Percentiles rank a stretch among this genome's conserved stretches.
These are phyloP conservation scores for Myoxocephalus aenaeus DNA, from an alignment of 2,797 vertebrate species.

Conservation along the genomic window DNA sequence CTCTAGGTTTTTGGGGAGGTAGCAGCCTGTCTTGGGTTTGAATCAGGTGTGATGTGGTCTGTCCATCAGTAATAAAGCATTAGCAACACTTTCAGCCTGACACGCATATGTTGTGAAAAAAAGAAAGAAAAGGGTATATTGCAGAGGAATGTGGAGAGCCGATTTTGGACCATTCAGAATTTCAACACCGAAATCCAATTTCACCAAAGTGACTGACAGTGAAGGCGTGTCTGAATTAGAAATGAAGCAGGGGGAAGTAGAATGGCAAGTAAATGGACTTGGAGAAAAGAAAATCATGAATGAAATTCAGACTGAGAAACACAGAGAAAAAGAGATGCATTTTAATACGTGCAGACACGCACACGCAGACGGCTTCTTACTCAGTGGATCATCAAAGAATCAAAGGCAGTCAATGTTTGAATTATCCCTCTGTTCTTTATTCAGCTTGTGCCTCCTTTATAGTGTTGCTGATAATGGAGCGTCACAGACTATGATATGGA, in stretches of 20 bases:
- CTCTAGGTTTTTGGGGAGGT: neutral
- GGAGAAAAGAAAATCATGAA: conserved; percentile 10
- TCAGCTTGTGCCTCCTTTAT: conserved; percentile 43
- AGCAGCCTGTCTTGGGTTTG: conserved; percentile 17
- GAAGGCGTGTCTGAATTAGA: conserved; percentile 18
- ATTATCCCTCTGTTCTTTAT: conserved; percentile 55
- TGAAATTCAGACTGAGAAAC: conserved; percentile 32
- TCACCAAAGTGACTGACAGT: conserved; percentile 27
- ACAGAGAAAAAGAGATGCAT: conserved; percentile 2
- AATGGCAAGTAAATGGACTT: conserved; percentile 17
- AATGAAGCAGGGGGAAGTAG: conserved; percentile 27
- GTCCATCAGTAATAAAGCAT: conserved; percentile 20
- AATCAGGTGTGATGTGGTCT: conserved; percentile 26
- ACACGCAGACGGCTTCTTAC: conserved; percentile 7
- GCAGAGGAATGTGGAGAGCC: conserved; percentile 17
- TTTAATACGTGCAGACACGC: conserved; percentile 1
- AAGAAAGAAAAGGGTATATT: neutral
- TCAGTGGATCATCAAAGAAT: conserved; percentile 62
- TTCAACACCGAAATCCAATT: conserved; percentile 41
- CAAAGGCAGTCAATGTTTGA: conserved; percentile 62
- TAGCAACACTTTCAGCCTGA: conserved; percentile 20
- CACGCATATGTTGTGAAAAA: neutral
- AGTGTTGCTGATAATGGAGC: conserved; percentile 33
- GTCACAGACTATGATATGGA: conserved; percentile 15
- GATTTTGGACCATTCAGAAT: conserved; percentile 38